Percentiles rank a stretch among this genome's conserved stretches.
phyloP scores from a whole-genome alignment of 2,888 invertebrate genomes.

The Cataglyphis altisquamis region DNA sequence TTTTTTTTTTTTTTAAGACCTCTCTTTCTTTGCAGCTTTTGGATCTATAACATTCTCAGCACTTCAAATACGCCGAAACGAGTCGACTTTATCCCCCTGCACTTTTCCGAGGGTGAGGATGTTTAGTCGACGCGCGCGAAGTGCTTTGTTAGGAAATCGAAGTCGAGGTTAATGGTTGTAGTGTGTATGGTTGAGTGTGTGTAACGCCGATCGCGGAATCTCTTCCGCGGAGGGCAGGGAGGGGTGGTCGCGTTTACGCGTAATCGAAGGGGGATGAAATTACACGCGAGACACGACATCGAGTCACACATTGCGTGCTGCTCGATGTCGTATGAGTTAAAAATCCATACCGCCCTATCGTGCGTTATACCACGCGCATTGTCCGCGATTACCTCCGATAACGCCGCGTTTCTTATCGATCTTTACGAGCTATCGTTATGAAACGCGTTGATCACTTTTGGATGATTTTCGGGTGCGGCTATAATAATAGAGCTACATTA shows the following conservation, averaged over 20 bases:
- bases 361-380: constrained; percentile 13
- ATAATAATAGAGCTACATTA: constrained; percentile 51
- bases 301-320: constrained; percentile 64
- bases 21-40: not conserved
- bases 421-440: not conserved
- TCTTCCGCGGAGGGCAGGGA: constrained; percentile 34
- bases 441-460: constrained; percentile 49
- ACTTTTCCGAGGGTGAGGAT: constrained; percentile 41
- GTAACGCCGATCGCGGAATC: constrained; percentile 73
- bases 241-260: constrained; percentile 51
- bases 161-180: constrained; percentile 76
- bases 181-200: constrained; percentile 78
- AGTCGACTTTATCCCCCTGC: constrained; percentile 45
- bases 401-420: constrained; percentile 42
- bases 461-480: constrained; percentile 37
- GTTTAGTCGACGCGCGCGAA: constrained; percentile 50
- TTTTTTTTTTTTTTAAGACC: not conserved
- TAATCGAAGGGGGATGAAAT: constrained; percentile 72
- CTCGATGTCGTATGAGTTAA: constrained; percentile 51
- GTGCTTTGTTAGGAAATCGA: constrained; percentile 67
- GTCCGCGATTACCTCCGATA: constrained; percentile 27
- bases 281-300: constrained; percentile 73
- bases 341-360: constrained; percentile 57
- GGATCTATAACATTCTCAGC: constrained; percentile 11
- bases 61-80: constrained; percentile 34